Evolutionary conservation across 2,113 vertebrate genomes (phyloP).

Genomic region (Onychostruthus taczanowskii): DNA sequence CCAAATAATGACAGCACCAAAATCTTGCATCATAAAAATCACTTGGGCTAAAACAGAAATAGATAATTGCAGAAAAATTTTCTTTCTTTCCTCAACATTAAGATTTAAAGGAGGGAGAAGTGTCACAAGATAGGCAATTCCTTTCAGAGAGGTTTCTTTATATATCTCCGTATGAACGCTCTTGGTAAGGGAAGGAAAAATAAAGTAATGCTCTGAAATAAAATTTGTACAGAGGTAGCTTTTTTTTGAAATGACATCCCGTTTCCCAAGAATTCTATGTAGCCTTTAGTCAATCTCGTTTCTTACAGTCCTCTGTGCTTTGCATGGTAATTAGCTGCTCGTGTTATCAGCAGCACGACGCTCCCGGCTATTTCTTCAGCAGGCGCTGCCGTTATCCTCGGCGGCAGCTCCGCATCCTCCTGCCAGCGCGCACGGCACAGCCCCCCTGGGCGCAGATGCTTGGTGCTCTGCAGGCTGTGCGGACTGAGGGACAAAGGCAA

Average conservation of each 20-base stretch:
- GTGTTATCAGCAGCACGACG: neutral
- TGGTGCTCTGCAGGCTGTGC: neutral
- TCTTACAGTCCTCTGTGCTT: conserved; percentile 59
- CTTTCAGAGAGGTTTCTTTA: conserved; percentile 1
- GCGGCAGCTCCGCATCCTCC: neutral
- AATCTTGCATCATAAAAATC: neutral
- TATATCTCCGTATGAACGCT: neutral
- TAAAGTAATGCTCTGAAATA: conserved; percentile 31
- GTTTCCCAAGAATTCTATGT: conserved; percentile 32
- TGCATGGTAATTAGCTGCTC: conserved; percentile 69
- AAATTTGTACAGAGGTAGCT: conserved; percentile 8
- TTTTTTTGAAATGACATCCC: conserved; percentile 29
- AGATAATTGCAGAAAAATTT: neutral
- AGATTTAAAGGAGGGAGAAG: neutral
- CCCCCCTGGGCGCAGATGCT: neutral
- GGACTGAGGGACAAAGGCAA: neutral
- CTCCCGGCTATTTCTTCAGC: conserved; percentile 62
- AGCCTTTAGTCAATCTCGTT: conserved; percentile 48
- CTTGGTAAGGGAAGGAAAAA: conserved; percentile 35
- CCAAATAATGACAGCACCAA: neutral
- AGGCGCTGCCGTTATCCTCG: neutral
- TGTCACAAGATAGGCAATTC: neutral
- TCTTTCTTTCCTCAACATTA: neutral
- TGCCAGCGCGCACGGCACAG: neutral
- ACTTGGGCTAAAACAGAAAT: neutral